Conservation (phyloP, 2,113 vertebrate species). For the Hylia prasina region DNA sequence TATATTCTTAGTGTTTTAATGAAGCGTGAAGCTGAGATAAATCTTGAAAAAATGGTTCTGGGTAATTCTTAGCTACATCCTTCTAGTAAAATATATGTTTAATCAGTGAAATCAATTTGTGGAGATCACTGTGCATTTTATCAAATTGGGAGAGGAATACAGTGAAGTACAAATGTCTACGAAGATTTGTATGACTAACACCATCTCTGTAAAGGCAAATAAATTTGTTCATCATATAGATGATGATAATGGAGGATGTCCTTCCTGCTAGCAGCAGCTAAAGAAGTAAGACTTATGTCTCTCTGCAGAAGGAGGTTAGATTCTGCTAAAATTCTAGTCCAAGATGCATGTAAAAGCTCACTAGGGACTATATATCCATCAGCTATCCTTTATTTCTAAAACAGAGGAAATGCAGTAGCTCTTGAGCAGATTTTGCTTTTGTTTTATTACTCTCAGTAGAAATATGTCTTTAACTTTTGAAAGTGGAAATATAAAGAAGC, state of each 20-base stretch:
- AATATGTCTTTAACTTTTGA: not conserved
- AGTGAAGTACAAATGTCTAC: not conserved
- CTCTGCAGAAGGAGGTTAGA: not conserved
- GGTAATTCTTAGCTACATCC: not conserved
- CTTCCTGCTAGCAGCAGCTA: not conserved
- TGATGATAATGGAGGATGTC: not conserved
- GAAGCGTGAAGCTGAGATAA: not conserved
- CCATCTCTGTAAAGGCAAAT: not conserved
- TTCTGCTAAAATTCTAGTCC: not conserved
- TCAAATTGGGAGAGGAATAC: not conserved
- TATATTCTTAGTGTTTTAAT: not conserved
- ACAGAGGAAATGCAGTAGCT: not conserved
- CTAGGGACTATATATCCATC: not conserved
- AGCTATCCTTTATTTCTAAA: not conserved
- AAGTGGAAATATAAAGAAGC: not conserved
- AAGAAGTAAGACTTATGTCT: not conserved
- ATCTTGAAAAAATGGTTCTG: not conserved
- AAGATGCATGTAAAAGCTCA: not conserved
- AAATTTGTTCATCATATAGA: not conserved
- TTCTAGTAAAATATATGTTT: not conserved
- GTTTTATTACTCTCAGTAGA: constrained; percentile 19
- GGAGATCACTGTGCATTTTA: not conserved
- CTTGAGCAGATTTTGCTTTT: not conserved
- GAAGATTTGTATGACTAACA: not conserved
- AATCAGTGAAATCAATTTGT: not conserved